Evolutionary conservation across 2,113 vertebrate genomes (phyloP).

Genomic region (Tenebrosternarchus preto): DNA sequence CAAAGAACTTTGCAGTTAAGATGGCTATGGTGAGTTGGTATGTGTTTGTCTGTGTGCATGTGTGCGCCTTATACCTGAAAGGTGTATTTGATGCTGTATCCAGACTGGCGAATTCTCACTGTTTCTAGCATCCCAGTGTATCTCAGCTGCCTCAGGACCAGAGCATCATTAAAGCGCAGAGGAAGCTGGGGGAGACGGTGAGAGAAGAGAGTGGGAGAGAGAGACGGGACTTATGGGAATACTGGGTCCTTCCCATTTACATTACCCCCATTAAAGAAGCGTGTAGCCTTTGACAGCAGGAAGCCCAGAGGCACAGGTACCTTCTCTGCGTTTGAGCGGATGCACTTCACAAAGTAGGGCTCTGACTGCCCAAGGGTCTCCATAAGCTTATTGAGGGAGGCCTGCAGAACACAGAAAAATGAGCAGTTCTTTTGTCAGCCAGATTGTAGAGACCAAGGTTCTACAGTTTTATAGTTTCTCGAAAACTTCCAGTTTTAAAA

Average conservation of each 20-base stretch:
- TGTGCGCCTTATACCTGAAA: conserved; percentile 81
- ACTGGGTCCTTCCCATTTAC: not conserved
- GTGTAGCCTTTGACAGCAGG: not conserved
- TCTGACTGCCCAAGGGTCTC: conserved; percentile 96
- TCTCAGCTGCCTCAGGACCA: conserved; percentile 94
- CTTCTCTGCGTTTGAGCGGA: conserved; percentile 97
- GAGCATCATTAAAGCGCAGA: conserved; percentile 85
- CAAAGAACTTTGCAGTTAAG: not conserved
- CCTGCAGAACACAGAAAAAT: conserved; percentile 69
- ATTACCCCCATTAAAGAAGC: not conserved
- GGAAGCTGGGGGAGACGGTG: conserved; percentile 79
- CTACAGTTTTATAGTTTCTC: not conserved
- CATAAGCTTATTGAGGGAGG: conserved; percentile 95
- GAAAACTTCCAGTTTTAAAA: too few species aligned
- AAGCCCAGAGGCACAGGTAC: conserved; percentile 67
- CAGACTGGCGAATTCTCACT: conserved; percentile 92
- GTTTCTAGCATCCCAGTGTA: conserved; percentile 99
- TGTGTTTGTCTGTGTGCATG: not conserved
- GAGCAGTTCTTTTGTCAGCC: not conserved
- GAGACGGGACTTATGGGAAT: not conserved
- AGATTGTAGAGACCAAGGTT: not conserved
- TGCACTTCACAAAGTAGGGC: conserved; percentile 98
- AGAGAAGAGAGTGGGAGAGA: conserved; percentile 28
- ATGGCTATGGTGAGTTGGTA: not conserved
- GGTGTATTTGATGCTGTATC: conserved; percentile 93